phyloP scores from a whole-genome alignment of 2,888 invertebrate species.

The Prenolepis imparis region DNA sequence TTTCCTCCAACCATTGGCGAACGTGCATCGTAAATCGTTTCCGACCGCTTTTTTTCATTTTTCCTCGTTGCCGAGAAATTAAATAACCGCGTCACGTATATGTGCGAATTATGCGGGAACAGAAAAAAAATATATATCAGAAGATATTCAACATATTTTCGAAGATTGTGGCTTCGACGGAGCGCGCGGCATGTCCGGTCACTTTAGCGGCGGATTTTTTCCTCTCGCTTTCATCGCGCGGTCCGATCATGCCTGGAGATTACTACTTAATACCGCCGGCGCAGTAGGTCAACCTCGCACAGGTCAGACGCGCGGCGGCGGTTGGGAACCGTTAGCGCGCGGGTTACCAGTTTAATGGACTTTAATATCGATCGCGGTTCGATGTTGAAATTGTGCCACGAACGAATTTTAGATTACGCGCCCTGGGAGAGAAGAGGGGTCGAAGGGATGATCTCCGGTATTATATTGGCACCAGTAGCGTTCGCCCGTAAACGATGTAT shows the following conservation, averaged over 20 bases:
- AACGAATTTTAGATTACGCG: conserved; percentile 74
- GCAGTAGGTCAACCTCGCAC: conserved; percentile 70
- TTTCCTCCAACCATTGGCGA: conserved; percentile 1
- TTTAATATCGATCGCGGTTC: conserved; percentile 76
- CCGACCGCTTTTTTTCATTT: background rate
- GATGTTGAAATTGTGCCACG: conserved; percentile 74
- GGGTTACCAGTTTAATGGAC: conserved; percentile 77
- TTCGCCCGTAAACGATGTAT: conserved; percentile 70
- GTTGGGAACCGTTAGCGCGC: conserved; percentile 74
- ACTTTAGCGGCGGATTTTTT: conserved; percentile 63
- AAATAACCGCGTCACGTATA: background rate
- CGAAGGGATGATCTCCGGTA: conserved; percentile 35
- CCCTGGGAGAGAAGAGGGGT: conserved; percentile 2
- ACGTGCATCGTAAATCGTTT: background rate
- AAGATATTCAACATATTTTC: background rate
- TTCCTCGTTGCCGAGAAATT: background rate
- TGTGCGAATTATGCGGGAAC: background rate
- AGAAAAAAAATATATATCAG: background rate
- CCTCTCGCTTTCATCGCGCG: conserved; percentile 67
- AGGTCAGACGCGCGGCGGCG: conserved; percentile 72
- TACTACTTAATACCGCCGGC: conserved; percentile 80
- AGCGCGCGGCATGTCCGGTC: conserved; percentile 43
- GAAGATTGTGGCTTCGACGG: conserved; percentile 12
- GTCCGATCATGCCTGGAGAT: conserved; percentile 79
- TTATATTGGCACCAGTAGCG: conserved; percentile 70